These are phyloP conservation scores for Coluber constrictor DNA, from an alignment of 2,797 vertebrate genomes.

Conservation along the genomic window DNA sequence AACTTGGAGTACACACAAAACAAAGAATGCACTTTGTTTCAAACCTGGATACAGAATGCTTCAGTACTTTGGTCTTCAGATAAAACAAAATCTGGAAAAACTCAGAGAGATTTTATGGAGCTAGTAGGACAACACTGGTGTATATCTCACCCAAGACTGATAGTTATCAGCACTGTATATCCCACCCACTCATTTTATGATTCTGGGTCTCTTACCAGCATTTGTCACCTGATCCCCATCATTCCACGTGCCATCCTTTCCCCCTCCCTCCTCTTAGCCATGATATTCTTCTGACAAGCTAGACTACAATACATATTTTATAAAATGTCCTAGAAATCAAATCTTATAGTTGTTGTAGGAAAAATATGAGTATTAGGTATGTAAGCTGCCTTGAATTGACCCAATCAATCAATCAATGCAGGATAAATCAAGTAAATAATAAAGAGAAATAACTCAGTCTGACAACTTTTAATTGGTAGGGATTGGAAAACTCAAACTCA, in stretches of 20 bases:
- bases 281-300: not conserved
- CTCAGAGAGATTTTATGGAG: not conserved
- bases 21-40: not conserved
- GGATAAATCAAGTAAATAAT: not conserved
- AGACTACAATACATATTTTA: not conserved
- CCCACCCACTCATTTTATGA: not conserved
- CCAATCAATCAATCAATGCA: not conserved
- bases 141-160: not conserved
- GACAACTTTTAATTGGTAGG: not conserved
- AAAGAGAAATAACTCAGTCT: not conserved
- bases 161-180: not conserved
- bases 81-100: not conserved
- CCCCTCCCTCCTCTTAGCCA: not conserved
- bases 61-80: not conserved
- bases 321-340: not conserved
- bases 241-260: not conserved
- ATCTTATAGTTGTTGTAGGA: not conserved
- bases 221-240: not conserved
- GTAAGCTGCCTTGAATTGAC: not conserved
- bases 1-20: not conserved
- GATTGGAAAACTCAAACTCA: not conserved
- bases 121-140: not conserved
- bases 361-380: not conserved
- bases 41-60: not conserved
- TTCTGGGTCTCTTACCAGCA: not conserved